Percentiles rank a stretch among this genome's conserved stretches.
These are phyloP conservation scores for Planiliza haematocheilus DNA, from an alignment of 2,113 vertebrate species.

Conservation along the genomic window DNA sequence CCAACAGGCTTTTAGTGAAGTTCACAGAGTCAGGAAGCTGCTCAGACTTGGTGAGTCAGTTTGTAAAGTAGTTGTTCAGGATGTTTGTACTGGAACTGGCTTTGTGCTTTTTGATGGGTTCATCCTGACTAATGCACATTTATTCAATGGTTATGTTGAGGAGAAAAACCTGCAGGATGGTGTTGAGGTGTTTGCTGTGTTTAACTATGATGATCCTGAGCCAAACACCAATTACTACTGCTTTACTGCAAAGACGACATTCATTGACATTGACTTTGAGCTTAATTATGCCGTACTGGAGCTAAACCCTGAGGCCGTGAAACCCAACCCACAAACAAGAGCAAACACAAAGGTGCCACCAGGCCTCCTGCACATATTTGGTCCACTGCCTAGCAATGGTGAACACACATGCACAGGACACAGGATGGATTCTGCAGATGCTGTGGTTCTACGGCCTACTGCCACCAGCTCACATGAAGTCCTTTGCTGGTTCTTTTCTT, in stretches of 20 bases:
- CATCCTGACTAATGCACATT: constrained; percentile 50
- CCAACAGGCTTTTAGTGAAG: constrained; percentile 27
- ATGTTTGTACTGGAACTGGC: background rate
- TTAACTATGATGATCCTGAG: constrained; percentile 13
- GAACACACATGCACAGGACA: too few species aligned
- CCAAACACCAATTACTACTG: accelerated
- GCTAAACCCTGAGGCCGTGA: background rate
- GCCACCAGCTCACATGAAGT: too few species aligned
- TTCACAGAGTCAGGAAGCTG: constrained; percentile 22
- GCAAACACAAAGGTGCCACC: background rate
- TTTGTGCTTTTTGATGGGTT: constrained; percentile 50
- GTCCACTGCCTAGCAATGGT: background rate
- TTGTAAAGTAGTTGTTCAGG: background rate
- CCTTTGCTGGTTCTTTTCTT: too few species aligned
- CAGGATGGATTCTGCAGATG: too few species aligned
- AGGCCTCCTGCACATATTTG: constrained; percentile 41
- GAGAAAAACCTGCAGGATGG: background rate
- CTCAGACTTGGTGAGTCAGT: background rate
- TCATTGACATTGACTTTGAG: accelerated
- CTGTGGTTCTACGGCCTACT: too few species aligned
- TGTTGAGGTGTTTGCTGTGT: accelerated
- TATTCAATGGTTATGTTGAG: background rate
- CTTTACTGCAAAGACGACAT: background rate
- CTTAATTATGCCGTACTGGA: constrained; percentile 36
- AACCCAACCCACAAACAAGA: accelerated